A percentile compares a stretch with the other conserved stretches of the same genome.
phyloP scores from a whole-genome alignment of 1,140 invertebrate genomes.

The Muscidifurax raptorellus region DNA sequence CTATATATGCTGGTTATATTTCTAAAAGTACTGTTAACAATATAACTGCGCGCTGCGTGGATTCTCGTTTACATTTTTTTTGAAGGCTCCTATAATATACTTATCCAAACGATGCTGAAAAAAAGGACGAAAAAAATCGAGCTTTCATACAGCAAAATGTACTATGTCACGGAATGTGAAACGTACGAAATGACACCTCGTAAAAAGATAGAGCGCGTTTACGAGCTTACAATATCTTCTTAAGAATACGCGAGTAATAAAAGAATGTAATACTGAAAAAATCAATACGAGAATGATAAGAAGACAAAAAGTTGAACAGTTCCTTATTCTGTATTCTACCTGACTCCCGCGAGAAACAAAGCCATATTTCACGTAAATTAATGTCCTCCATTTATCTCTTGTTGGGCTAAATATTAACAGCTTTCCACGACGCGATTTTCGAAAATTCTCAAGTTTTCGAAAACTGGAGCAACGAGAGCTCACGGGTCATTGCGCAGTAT shows the following conservation, averaged over 20 bases:
- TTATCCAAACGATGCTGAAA: no score
- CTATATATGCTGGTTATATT: neutral
- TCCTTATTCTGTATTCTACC: no score
- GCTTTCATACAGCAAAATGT: neutral
- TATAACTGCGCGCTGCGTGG: no score
- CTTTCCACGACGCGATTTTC: neutral
- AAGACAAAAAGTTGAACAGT: neutral
- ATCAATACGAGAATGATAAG: neutral
- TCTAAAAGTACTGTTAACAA: neutral
- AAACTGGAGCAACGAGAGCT: neutral
- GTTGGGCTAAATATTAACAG: neutral
- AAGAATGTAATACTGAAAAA: neutral
- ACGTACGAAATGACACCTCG: slow-evolving; percentile 30
- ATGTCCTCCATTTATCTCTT: neutral
- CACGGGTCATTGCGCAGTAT: neutral
- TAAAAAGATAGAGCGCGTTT: slow-evolving; percentile 33
- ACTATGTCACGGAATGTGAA: slow-evolving; percentile 19
- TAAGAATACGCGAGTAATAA: neutral
- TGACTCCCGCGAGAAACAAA: no score
- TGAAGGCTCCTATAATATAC: neutral
- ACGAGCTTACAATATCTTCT: slow-evolving; percentile 25
- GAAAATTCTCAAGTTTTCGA: neutral
- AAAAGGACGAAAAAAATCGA: neutral
- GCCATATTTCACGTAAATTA: no score
- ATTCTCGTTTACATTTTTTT: neutral